These are phyloP conservation scores for Cinara cedri DNA, from an alignment of 2,888 invertebrate species.

Conservation along the genomic window DNA sequence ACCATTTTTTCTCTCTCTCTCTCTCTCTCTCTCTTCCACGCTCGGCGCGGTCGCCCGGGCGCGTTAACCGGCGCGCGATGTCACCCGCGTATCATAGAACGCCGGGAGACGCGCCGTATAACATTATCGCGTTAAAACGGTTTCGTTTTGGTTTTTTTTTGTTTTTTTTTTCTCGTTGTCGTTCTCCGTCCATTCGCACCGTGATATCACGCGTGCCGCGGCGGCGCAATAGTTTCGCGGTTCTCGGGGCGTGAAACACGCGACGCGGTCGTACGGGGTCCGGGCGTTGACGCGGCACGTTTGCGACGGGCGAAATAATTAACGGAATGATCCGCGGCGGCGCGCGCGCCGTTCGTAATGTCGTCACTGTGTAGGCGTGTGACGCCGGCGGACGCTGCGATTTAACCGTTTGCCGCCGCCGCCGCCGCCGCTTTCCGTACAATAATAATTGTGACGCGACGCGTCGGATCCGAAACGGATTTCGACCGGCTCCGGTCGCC, in stretches of 20 bases:
- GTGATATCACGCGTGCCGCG: too few species aligned
- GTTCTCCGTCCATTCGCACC: too few species aligned
- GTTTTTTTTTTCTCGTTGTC: too few species aligned
- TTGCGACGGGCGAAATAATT: slow-evolving; percentile 29
- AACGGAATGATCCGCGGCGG: neutral
- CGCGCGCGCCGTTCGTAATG: neutral
- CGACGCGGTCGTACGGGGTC: neutral
- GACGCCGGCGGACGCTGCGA: neutral
- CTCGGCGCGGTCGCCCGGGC: too few species aligned
- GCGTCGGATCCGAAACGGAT: slow-evolving; percentile 15
- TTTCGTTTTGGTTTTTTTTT: neutral
- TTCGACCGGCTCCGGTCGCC: too few species aligned
- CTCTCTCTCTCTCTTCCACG: too few species aligned
- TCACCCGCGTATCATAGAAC: neutral
- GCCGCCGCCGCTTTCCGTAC: neutral
- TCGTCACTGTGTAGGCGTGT: neutral
- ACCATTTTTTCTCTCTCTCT: too few species aligned
- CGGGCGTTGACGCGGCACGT: slow-evolving; percentile 37
- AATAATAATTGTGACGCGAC: neutral
- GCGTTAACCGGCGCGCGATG: slow-evolving; percentile 1
- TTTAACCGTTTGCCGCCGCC: neutral
- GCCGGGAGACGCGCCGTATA: neutral
- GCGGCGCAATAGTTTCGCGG: neutral
- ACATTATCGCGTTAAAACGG: neutral
- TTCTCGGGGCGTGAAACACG: slow-evolving; percentile 35